Base-by-base conservation (phyloP, 2,888 invertebrate species). In the Agelastica alni region DNA sequence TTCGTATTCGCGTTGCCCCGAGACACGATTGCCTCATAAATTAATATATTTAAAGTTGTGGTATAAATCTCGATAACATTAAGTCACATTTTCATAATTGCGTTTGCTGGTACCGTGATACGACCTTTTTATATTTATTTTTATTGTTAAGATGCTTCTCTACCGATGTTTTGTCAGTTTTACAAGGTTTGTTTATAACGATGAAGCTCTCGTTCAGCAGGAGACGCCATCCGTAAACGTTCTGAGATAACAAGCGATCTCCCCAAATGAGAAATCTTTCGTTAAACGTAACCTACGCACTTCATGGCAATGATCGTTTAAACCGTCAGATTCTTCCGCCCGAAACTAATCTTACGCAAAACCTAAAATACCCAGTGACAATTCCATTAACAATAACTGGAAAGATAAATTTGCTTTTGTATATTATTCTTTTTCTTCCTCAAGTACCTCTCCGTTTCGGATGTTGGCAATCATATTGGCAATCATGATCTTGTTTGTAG, bases 31-130 rank as follows among this genome's bases (percentile, higher is more conserved):
- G 67, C 67, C 70, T 70, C 75, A 73, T 76, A 76, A 75, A 76
- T 76, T 76, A 76, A 76, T 76, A 75, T 73, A 76, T 75, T 75
- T 75, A 75, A 76, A 71, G 41, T 73, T 67, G 68, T 67, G 66
- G 67, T 73, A 74, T 76, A 76, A 76, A 76, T 76, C 75, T 75
- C 70, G 63, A 47, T 69, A 73, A 74, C 75, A 76, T 76, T 76
- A 76, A 76, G 75, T 75, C 75, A 75, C 74, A 75, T 76, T 76
- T 76, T 75, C 75, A 74, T 75, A 76, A 75, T 76, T 76, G 74
- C 75, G 75, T 75, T 76, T 75, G 73, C 70, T 65, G 64, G 48
- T 56, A 42, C 39, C 7, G 39, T 18, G 31, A 20, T 12, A 12
- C 6, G 32, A 30, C 2, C 13, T 12, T 16, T 17, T 30, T 31